Evolutionary conservation across 2,888 invertebrate genomes (phyloP).

Genomic region (Apomyelois bistriatella): DNA sequence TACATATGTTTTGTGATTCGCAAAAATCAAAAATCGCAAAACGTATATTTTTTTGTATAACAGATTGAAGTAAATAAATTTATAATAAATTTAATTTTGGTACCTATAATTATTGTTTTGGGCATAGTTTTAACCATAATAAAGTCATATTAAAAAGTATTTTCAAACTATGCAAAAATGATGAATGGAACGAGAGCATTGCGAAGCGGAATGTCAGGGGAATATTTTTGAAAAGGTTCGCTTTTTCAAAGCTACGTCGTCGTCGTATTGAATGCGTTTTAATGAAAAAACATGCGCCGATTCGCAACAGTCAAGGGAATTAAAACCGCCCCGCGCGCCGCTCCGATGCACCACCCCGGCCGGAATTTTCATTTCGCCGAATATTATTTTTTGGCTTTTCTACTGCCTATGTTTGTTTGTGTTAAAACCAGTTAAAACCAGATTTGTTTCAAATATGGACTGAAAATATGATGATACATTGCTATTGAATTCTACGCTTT

Average conservation of each 20-base stretch:
- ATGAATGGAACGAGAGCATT: slow-evolving; percentile 56
- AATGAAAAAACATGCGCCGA: slow-evolving; percentile 80
- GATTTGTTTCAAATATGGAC: not conserved
- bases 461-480: not conserved
- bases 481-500: not conserved
- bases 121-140: not conserved
- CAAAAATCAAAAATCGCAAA: too few species aligned
- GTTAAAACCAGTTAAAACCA: slow-evolving; percentile 48
- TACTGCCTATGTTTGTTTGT: slow-evolving; percentile 46
- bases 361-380: slow-evolving; percentile 72
- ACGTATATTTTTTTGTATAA: too few species aligned
- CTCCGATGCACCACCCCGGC: slow-evolving; percentile 50
- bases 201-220: slow-evolving; percentile 67
- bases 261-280: slow-evolving; percentile 79
- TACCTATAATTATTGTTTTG: not conserved
- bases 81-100: not conserved
- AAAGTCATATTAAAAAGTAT: slow-evolving; percentile 35
- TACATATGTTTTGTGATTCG: too few species aligned
- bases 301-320: slow-evolving; percentile 78
- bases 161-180: slow-evolving; percentile 48
- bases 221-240: slow-evolving; percentile 74
- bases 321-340: slow-evolving; percentile 67
- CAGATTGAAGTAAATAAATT: too few species aligned
- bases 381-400: slow-evolving; percentile 67
- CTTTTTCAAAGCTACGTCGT: slow-evolving; percentile 75